phyloP scores from a whole-genome alignment of 2,113 vertebrate genomes.

The Acinonyx jubatus region DNA sequence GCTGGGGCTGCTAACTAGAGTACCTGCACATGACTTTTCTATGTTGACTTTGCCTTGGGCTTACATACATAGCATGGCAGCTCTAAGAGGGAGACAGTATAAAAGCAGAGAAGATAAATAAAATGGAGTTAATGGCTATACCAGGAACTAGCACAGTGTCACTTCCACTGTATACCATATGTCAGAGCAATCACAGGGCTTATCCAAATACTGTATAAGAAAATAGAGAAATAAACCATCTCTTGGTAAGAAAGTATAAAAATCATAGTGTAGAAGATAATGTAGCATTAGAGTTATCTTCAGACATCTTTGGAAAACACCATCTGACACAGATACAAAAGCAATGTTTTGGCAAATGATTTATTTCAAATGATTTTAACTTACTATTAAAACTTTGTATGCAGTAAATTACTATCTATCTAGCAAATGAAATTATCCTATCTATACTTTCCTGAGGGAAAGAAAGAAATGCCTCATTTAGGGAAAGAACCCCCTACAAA shows the following conservation, averaged over 20 bases:
- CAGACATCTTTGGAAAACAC: not conserved
- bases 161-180: not conserved
- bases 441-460: not conserved
- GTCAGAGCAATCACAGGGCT: not conserved
- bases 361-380: slow-evolving; percentile 18
- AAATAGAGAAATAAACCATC: not conserved
- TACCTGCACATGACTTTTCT: not conserved
- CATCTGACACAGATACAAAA: not conserved
- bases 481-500: not conserved
- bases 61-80: not conserved
- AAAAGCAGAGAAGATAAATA: not conserved
- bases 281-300: not conserved
- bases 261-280: not conserved
- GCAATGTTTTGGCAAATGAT: not conserved
- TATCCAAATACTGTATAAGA: not conserved
- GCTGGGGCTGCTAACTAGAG: too few species aligned
- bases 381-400: not conserved
- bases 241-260: not conserved
- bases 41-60: not conserved
- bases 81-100: not conserved
- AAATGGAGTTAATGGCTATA: not conserved
- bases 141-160: not conserved
- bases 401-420: not conserved
- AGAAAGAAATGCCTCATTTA: not conserved
- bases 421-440: not conserved